These are phyloP conservation scores for Patella ulyssiponensis DNA, from an alignment of 2,888 invertebrate species.

Conservation along the genomic window DNA sequence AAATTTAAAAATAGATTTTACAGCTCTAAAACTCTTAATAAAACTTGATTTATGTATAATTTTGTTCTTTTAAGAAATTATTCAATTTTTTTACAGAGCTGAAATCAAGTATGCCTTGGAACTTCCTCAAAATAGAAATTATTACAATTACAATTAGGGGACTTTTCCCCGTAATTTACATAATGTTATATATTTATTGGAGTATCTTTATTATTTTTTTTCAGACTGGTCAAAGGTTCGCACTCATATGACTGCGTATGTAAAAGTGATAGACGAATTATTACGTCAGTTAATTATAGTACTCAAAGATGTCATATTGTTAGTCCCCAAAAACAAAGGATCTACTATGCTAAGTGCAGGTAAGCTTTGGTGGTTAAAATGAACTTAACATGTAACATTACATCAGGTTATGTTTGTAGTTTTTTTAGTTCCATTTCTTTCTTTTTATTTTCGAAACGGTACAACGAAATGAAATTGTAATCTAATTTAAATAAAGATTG, in stretches of 20 bases:
- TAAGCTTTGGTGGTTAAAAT: background rate
- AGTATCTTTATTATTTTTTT: background rate
- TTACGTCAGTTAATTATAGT: background rate
- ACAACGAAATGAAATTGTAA: too few species aligned
- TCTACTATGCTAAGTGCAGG: background rate
- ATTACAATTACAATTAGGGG: background rate
- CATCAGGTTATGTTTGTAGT: too few species aligned
- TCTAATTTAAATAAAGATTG: too few species aligned
- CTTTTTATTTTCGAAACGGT: too few species aligned
- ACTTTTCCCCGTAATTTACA: too few species aligned
- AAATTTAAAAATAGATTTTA: too few species aligned
- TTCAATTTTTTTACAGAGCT: background rate
- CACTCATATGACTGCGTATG: background rate
- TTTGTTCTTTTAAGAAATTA: too few species aligned
- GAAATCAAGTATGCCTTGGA: background rate
- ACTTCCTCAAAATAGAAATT: background rate
- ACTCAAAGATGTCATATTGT: background rate
- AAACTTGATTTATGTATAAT: too few species aligned
- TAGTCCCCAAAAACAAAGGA: background rate
- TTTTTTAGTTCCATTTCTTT: too few species aligned
- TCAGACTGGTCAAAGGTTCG: background rate
- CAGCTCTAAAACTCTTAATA: too few species aligned
- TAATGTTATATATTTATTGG: too few species aligned
- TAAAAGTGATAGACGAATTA: background rate
- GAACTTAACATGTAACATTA: too few species aligned